Conservation (phyloP, 2,113 vertebrate species). For the Petrocephalus microphthalmus region DNA sequence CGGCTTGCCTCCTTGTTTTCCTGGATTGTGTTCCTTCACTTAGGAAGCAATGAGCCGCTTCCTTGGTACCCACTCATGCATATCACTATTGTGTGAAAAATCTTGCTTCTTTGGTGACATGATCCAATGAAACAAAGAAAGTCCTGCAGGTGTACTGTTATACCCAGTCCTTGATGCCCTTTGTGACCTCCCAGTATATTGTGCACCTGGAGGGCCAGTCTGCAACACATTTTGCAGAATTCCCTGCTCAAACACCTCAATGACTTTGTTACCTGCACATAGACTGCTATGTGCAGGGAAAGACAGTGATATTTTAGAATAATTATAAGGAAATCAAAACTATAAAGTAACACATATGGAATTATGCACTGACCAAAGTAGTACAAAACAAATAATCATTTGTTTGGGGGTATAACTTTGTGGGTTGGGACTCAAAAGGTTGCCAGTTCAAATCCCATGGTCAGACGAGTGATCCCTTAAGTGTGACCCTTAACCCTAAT, state of each 20-base stretch:
- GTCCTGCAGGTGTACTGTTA: background rate
- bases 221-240: background rate
- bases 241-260: background rate
- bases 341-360: no score
- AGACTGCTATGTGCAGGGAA: background rate
- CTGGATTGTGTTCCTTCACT: background rate
- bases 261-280: background rate
- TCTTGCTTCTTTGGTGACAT: background rate
- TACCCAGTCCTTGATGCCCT: background rate
- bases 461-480: no score
- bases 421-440: no score
- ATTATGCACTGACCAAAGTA: no score
- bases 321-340: no score
- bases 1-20: no score
- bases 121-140: background rate
- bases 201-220: background rate
- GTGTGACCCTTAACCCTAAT: no score
- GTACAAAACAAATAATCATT: no score
- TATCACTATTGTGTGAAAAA: background rate
- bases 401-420: no score
- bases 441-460: no score
- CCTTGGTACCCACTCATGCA: background rate
- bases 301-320: background rate
- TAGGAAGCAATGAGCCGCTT: background rate
- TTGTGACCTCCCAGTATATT: background rate